Evolutionary conservation across 2,113 vertebrate species (phyloP).

Genomic region (Microcebus jonahi): DNA sequence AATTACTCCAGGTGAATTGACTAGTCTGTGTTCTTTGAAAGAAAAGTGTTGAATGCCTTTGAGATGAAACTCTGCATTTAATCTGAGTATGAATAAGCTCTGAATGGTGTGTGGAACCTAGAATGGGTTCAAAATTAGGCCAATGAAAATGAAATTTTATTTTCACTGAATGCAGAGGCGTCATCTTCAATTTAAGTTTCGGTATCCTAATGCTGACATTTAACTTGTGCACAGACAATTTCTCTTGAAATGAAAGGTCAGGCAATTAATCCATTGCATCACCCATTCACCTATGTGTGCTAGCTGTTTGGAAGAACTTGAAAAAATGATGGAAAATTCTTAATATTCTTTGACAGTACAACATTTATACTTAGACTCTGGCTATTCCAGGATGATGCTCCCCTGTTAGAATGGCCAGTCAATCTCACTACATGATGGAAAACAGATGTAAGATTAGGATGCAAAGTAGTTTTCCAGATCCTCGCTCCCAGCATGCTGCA

Average conservation of each 20-base stretch:
- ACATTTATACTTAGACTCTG: constrained; percentile 80
- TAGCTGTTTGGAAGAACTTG: constrained; percentile 77
- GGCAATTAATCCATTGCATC: constrained; percentile 57
- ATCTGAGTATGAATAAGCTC: not conserved
- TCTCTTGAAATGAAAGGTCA: constrained; percentile 64
- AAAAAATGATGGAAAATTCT: constrained; percentile 78
- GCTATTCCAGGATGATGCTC: constrained; percentile 82
- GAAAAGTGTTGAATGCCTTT: constrained; percentile 23
- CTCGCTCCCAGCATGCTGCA: constrained; percentile 87
- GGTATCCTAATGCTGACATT: constrained; percentile 51
- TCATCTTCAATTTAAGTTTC: constrained; percentile 70
- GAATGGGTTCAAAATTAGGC: constrained; percentile 63
- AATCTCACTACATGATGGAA: constrained; percentile 87
- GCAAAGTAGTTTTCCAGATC: constrained; percentile 90
- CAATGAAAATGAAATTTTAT: constrained; percentile 48
- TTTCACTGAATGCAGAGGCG: constrained; percentile 52
- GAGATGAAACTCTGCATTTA: not conserved
- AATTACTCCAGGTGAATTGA: not conserved
- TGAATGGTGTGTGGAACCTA: not conserved
- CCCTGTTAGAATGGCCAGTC: constrained; percentile 85
- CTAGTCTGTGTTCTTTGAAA: not conserved
- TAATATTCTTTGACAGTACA: constrained; percentile 85
- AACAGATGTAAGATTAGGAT: constrained; percentile 91
- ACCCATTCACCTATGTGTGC: constrained; percentile 72
- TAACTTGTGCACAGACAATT: constrained; percentile 48